Conservation (phyloP, 2,888 invertebrate genomes). For the Apocheima hispidaria region DNA sequence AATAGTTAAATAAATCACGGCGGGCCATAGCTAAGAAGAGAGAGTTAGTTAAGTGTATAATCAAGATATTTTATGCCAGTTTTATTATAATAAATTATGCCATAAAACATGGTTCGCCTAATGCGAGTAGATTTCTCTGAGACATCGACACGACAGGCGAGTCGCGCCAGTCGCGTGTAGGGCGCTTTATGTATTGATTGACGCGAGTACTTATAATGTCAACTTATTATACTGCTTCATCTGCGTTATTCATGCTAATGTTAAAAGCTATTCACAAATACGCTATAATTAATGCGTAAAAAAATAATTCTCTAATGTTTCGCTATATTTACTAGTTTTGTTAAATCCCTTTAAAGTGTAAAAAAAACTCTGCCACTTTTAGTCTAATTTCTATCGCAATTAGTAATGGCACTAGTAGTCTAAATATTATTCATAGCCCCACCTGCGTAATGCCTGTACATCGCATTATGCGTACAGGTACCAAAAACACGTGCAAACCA, state of each 20-base stretch:
- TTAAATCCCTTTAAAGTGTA: too few relatives aligned
- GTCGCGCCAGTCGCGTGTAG: background rate
- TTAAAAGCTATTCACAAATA: background rate
- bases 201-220: background rate
- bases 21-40: slow-evolving; percentile 1
- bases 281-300: too few relatives aligned
- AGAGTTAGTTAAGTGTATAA: slow-evolving; percentile 8
- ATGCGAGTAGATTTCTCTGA: slow-evolving; percentile 14
- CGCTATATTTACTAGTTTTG: too few relatives aligned
- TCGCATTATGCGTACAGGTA: too few relatives aligned
- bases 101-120: slow-evolving; percentile 12
- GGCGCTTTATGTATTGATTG: background rate
- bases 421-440: too few relatives aligned
- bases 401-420: too few relatives aligned
- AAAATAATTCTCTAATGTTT: too few relatives aligned
- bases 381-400: too few relatives aligned
- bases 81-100: slow-evolving; percentile 12
- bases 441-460: too few relatives aligned
- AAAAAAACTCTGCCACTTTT: too few relatives aligned
- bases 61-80: slow-evolving; percentile 15
- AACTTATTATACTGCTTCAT: background rate
- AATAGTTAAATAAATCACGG: background rate
- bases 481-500: too few relatives aligned
- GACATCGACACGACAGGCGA: background rate
- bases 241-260: background rate